Percentiles rank a stretch among this genome's conserved stretches.
Evolutionary conservation across 2,797 vertebrate genomes (phyloP).

Genomic region (Platyrinchus mystaceus): DNA sequence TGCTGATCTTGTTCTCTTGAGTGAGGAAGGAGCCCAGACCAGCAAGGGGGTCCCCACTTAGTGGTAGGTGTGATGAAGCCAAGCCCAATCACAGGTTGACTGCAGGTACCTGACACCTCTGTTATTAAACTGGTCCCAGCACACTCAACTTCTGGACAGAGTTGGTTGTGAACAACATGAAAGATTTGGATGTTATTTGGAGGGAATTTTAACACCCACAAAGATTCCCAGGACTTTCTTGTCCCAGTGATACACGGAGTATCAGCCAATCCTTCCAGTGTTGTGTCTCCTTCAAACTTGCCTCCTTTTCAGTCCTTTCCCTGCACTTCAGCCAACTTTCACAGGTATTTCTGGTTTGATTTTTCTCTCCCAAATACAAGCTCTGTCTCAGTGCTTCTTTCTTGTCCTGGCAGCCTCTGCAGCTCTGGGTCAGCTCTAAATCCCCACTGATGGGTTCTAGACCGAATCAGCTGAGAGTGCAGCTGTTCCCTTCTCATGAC

Average conservation of each 20-base stretch:
- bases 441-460: not conserved
- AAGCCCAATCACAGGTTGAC: conserved; percentile 45
- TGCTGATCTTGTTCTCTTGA: not conserved
- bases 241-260: fast-evolving
- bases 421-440: not conserved
- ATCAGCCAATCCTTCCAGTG: not conserved
- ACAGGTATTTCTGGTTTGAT: not conserved
- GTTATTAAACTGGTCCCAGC: conserved; percentile 42
- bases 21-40: not conserved
- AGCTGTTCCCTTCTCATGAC: not conserved
- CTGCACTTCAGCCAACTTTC: not conserved
- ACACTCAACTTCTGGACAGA: not conserved
- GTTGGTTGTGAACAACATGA: conserved; percentile 8
- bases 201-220: not conserved
- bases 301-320: not conserved
- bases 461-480: not conserved
- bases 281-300: not conserved
- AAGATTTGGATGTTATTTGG: not conserved
- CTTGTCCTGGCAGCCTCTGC: not conserved
- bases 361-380: fast-evolving
- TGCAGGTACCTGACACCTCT: not conserved
- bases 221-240: not conserved
- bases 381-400: not conserved
- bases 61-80: conserved; percentile 10
- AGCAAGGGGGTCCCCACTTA: not conserved